Evolutionary conservation across 53 echinoderm and acorn worm species (phyloP), one percentile per base, ranked within the genome.

Genomic region (Stichopus horrens): DNA sequence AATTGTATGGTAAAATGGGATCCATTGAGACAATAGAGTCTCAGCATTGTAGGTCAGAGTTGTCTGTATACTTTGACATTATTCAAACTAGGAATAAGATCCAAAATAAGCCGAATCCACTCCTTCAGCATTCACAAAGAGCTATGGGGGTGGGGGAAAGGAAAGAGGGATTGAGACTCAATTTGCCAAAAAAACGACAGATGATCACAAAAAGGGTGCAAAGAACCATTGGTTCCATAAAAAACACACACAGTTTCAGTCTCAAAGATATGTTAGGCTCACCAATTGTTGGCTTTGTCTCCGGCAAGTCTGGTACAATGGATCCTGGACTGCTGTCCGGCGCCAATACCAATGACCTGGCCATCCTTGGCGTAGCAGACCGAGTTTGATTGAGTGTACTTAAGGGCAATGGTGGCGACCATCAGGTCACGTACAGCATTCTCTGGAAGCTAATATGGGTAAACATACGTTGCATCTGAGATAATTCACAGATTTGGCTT

Each of bases 271-370:
- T 67, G 1, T 9, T 23, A 1, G 37, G 37, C 91, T 89, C 76
- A 95, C 97, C 97, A 97, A 77, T 97, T 95, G 86, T 97, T 95
- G 37, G 95, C 97, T 90, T 97, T 97, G 76, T 97, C 97, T 90
- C 97, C 97, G 0, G 97, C 97, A 57, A 97, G 88, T 63, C 97
- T 90, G 9, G 95, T 95, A 89, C 97, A 97, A 78, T 97, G 97
- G 22, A 97, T 97, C 82, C 97, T 93, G 11, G 97, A 97, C 86
- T 97, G 97, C 78, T 97, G 97, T 0, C 97, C 97, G 52, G 97
- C 97, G n/a, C 97, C 97, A 23, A 91, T 95, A 10, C 97, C 97
- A 58, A 97, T 97, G 59, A 97, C 97, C 89, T 96, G 96, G 58
- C 96, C 96, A 22, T 96, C 92, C 51, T 91, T 93, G 57, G 95